phyloP scores from a whole-genome alignment of 30 jellyfish, hydroid and myxozoan genomes.

The Cassiopea xamachana region DNA sequence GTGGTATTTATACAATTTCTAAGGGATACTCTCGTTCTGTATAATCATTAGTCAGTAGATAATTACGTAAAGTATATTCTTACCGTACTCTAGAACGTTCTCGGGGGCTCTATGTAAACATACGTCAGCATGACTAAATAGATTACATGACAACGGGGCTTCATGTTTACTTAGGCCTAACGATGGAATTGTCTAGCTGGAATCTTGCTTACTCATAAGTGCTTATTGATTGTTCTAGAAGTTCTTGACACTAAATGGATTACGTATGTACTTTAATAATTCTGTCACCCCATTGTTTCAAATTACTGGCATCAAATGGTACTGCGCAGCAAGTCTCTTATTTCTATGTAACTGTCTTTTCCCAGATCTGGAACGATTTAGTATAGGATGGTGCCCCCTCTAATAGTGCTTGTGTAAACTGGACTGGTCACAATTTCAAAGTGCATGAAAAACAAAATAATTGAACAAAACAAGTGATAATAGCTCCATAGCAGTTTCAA shows the following conservation, averaged over 20 bases:
- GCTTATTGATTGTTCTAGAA: slow-evolving; percentile 21
- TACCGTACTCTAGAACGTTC: slow-evolving; percentile 17
- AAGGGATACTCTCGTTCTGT: slow-evolving; percentile 24
- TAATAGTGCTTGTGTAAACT: no score
- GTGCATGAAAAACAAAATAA: no score
- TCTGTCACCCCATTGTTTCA: neutral
- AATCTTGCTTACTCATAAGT: neutral
- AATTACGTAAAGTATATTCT: slow-evolving; percentile 7
- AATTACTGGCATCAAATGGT: no score
- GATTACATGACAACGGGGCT: slow-evolving; percentile 18
- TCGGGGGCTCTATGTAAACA: slow-evolving; percentile 1
- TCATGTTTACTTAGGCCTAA: slow-evolving; percentile 47
- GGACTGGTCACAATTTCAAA: no score
- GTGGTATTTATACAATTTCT: slow-evolving; percentile 1
- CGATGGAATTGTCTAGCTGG: slow-evolving; percentile 34
- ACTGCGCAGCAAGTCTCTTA: no score
- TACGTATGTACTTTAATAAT: slow-evolving; percentile 11
- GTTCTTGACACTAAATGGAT: slow-evolving; percentile 15
- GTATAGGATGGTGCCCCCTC: no score
- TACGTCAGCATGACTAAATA: slow-evolving; percentile 14
- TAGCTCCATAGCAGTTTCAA: no score
- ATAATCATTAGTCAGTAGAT: slow-evolving; percentile 8
- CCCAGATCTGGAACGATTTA: no score
- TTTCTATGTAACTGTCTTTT: no score
- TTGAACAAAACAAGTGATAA: no score